These are phyloP conservation scores for Orthosia gothica DNA, from an alignment of 2,888 invertebrate genomes.

Conservation along the genomic window DNA sequence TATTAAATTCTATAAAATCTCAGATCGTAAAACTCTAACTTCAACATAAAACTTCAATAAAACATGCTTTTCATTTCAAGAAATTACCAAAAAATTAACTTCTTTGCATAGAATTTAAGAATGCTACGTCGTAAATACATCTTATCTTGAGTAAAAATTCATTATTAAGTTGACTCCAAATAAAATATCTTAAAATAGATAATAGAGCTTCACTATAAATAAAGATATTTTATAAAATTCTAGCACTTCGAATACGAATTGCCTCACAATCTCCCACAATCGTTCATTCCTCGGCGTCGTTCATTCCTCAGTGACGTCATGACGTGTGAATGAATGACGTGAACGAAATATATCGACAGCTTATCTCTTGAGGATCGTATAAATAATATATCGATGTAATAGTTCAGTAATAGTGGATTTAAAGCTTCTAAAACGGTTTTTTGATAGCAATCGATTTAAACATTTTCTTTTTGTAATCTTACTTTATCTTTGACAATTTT, in stretches of 20 bases:
- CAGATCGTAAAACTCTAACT: too few species aligned
- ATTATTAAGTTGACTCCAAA: constrained; percentile 28
- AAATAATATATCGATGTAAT: constrained; percentile 25
- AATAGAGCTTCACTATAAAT: constrained; percentile 31
- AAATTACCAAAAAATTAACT: neutral
- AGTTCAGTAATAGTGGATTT: constrained; percentile 31
- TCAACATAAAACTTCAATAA: constrained; percentile 2
- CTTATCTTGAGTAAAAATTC: constrained; percentile 31
- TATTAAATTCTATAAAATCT: constrained; percentile 10
- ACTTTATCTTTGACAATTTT: constrained; percentile 10
- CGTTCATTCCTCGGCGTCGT: constrained; percentile 49
- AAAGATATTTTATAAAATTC: constrained; percentile 29
- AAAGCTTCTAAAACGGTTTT: constrained; percentile 13
- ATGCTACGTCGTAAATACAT: constrained; percentile 16
- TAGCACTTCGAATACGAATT: constrained; percentile 29
- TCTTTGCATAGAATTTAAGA: constrained; percentile 20
- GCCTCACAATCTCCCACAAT: constrained; percentile 31
- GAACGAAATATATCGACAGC: constrained; percentile 45
- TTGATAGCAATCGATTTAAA: constrained; percentile 7
- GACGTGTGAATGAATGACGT: constrained; percentile 54
- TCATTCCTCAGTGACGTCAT: constrained; percentile 48
- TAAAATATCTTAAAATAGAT: constrained; percentile 40
- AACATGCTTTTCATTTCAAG: constrained; percentile 14
- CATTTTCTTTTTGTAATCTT: constrained; percentile 1
- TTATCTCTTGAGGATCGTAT: constrained; percentile 45